Percentiles rank a stretch among this genome's conserved stretches.
Evolutionary conservation across 2,888 invertebrate species (phyloP).

Genomic region (Drosophila demipolita): DNA sequence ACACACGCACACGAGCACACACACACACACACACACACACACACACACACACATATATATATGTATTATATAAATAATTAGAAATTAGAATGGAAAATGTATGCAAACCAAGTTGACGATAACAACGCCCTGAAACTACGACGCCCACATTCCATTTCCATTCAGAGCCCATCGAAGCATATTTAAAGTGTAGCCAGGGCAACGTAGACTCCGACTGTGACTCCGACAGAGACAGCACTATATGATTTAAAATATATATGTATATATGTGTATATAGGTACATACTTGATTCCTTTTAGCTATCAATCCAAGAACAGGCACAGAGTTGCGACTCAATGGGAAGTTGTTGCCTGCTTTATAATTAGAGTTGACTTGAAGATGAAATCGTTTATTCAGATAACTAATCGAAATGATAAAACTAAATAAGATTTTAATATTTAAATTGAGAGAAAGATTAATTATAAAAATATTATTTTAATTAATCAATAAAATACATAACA

Average conservation of each 20-base stretch:
- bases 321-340: constrained; percentile 15
- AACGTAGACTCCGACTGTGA: constrained; percentile 13
- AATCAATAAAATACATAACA: not conserved
- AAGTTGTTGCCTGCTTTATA: constrained; percentile 32
- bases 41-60: constrained; percentile 27
- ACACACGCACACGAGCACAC: constrained; percentile 21
- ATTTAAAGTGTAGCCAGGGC: constrained; percentile 50
- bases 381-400: not conserved
- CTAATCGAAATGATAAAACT: not conserved
- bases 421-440: not conserved
- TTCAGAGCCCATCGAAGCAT: constrained; percentile 25
- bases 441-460: not conserved
- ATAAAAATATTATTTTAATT: not conserved
- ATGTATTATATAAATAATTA: constrained; percentile 73
- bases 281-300: constrained; percentile 41
- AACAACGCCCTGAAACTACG: constrained; percentile 62
- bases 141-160: constrained; percentile 42
- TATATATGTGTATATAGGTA: not conserved
- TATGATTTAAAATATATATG: constrained; percentile 53
- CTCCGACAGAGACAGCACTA: constrained; percentile 20
- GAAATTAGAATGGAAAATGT: constrained; percentile 81
- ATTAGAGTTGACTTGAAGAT: constrained; percentile 18
- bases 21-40: constrained; percentile 24
- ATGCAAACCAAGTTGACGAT: constrained; percentile 68
- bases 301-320: constrained; percentile 23